Evolutionary conservation across 2,797 vertebrate species (phyloP), one percentile per base, ranked within the genome.

Genomic region (Enteromius unitaeniatus): DNA sequence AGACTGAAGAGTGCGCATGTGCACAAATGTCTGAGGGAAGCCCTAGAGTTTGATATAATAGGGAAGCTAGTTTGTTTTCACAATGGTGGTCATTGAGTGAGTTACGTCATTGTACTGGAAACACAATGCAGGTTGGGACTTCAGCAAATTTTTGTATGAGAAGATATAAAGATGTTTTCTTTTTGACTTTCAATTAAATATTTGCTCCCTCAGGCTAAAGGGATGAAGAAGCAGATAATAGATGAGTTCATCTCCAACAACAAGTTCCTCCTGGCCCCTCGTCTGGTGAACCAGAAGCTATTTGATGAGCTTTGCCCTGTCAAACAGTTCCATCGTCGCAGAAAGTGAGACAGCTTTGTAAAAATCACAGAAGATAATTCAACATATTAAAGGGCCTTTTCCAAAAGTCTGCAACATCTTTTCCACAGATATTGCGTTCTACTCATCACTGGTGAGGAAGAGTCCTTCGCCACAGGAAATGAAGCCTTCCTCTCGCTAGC

Each of bases 161-260:
- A 15, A 49, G 15, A 21, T 47, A 31, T 47, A 67, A 28, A 64
- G 28, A 6, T 49, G 17, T 17, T 40, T 42, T 60, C 23, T 15
- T 83, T 58, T 31, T 70, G 3, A 51, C n/a, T 82, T 84, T 42
- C 15, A 47, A 21, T 19, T 6, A 13, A 34, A 11, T n/a, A 21
- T 62, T 19, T 15, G 40, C 55, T 40, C 10, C 31, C 19, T 26
- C 92, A 99, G 98, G 95, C 95, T 42, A 96, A 97, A 91, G 95
- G 95, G 21, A 96, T 99, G 95, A 99, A 97, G 89, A 99, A 97
- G 86, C 96, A 96, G 87, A 96, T 97, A 42, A 96, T 99, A 0
- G 97, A 98, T 0, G 97, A 99, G 91, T 98, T 99, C 91, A 94
- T 99, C 87, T 93, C 96, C 51, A 98, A 97, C 90, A 99, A 99